Base-by-base conservation (phyloP, 2,888 invertebrate genomes). In the Drosophila melanocephala region DNA sequence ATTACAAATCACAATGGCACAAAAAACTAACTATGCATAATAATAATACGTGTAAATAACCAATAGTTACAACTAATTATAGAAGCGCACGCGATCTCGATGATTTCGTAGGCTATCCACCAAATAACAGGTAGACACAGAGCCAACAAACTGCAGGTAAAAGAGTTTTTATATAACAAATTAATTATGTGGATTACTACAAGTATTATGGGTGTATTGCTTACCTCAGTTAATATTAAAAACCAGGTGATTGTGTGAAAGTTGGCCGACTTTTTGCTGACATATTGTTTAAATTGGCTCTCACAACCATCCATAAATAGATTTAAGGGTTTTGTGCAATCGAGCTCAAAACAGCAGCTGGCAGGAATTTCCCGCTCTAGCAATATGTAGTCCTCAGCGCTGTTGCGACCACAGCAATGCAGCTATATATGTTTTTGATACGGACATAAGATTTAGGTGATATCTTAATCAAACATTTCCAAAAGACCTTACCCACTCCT, bases 51-150 rank as follows among this genome's bases (percentile, higher is more conserved):
- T 52, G 19, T 39, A 39, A 33, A 67, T 32, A 66, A 65, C 51
- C 53, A 79, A 71, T 57, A 72, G 65, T 68, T 63, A 30, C 52
- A 28, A 22, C 81, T 80, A 92, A 68, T 88, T 92, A 84, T 89
- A 92, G 81, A 92, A 91, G 55, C 91, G 86, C 77, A 89, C 85
- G 53, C 91, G 91, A 82, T 92, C 92, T 39, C 90, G 78, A 68
- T 91, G 85, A 79, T 89, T 91, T 77, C 92, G 85, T 86, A 92
- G 84, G 70, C 92, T 91, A 68, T 92, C 92, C 59, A 91, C 88
- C 73, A 92, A 67, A 64, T 91, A 81, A 67, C 92, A 92, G 62
- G 88, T 85, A 59, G 68, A 75, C 55, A 92, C 89, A 19, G 92
- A 92, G 58, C 87, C 91, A 52, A 83, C 57, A 73, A 92, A 88